Evolutionary conservation across 2,797 vertebrate genomes (phyloP).

Genomic region (Lepidocolaptes lacrymiger): DNA sequence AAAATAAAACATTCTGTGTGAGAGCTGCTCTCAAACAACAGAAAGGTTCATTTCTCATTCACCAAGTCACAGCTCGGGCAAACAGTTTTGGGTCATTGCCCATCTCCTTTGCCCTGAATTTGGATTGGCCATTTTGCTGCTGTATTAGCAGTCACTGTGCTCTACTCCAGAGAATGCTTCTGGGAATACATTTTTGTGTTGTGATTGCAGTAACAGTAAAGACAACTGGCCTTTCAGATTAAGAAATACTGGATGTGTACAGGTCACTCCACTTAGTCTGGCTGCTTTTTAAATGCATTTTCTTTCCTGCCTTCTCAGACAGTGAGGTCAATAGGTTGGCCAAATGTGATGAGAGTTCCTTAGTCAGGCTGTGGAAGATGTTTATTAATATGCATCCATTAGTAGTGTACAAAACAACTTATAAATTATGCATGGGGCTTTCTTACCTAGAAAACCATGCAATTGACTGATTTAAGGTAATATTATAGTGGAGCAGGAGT

Average conservation of each 20-base stretch:
- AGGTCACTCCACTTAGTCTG: neutral
- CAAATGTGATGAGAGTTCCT: neutral
- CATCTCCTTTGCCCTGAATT: constrained; percentile 11
- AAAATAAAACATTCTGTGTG: neutral
- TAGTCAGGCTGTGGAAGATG: neutral
- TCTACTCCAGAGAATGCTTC: neutral
- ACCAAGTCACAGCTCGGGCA: constrained; percentile 10
- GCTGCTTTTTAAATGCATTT: neutral
- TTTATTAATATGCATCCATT: neutral
- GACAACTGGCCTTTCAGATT: neutral
- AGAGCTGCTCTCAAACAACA: neutral
- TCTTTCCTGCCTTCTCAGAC: neutral
- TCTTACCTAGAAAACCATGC: neutral
- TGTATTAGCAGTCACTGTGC: neutral
- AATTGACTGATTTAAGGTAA: neutral
- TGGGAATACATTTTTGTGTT: neutral
- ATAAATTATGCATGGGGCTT: neutral
- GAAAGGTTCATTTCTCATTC: neutral
- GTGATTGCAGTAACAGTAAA: constrained; percentile 14
- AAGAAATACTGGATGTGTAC: neutral
- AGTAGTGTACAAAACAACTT: neutral
- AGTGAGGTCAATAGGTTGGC: neutral
- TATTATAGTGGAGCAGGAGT: neutral
- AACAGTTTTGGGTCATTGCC: constrained; percentile 18
- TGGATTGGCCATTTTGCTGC: constrained; percentile 2